phyloP scores from a whole-genome alignment of 2,113 vertebrate species.

The Sinocyclocheilus grahami region DNA sequence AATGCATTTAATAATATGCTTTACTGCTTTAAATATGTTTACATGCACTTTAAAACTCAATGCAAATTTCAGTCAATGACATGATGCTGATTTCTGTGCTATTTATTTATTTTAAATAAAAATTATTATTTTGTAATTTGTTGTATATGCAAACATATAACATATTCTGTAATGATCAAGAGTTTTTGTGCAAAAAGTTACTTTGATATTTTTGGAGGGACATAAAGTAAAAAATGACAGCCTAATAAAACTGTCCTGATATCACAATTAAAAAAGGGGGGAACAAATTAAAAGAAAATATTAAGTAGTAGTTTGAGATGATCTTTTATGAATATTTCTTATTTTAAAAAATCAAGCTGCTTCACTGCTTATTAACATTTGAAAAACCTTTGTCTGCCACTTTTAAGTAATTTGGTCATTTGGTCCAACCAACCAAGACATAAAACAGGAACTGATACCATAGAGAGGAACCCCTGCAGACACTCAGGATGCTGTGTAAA shows the following conservation, averaged over 20 bases:
- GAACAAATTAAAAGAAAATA: background rate
- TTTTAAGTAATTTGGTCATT: background rate
- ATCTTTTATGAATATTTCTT: background rate
- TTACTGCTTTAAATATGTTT: background rate
- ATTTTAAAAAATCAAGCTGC: background rate
- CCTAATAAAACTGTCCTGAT: background rate
- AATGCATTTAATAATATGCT: background rate
- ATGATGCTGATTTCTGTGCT: background rate
- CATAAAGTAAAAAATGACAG: background rate
- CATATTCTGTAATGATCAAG: background rate
- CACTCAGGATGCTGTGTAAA: background rate
- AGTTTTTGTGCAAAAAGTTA: background rate
- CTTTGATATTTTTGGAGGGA: background rate
- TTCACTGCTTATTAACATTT: background rate
- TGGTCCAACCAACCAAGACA: background rate
- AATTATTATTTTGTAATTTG: background rate
- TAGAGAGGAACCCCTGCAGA: background rate
- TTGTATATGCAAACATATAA: too few species aligned
- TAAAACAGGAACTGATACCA: background rate
- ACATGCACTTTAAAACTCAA: background rate
- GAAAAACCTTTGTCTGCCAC: background rate
- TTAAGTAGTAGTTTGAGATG: background rate
- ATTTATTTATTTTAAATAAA: background rate
- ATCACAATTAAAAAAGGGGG: background rate
- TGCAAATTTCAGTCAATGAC: background rate